phyloP scores from a whole-genome alignment of 2,888 invertebrate genomes.

The Diadegma fenestrale region DNA sequence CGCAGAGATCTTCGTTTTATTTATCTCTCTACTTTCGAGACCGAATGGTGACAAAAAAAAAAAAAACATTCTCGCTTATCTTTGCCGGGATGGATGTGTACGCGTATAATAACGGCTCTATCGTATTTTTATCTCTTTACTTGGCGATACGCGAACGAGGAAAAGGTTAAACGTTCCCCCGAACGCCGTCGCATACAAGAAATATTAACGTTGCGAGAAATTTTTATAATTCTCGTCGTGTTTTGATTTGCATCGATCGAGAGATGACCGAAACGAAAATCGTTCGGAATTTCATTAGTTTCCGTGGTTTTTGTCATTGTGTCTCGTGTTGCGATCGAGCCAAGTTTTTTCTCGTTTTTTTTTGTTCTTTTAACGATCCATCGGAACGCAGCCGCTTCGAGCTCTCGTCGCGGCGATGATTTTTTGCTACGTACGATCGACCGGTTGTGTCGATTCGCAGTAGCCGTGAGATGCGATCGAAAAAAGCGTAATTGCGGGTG shows the following conservation, averaged over 20 bases:
- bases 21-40: constrained; percentile 28
- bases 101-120: constrained; percentile 6
- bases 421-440: not conserved
- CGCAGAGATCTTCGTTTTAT: constrained; percentile 30
- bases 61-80: not conserved
- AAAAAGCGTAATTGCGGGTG: constrained; percentile 19
- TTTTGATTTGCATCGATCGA: constrained; percentile 14
- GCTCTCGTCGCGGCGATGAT: not conserved
- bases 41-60: constrained; percentile 6
- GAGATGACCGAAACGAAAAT: not conserved
- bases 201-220: not conserved
- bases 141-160: constrained; percentile 8
- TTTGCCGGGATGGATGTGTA: not conserved
- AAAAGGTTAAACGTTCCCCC: constrained; percentile 19
- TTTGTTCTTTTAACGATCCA: not conserved
- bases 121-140: constrained; percentile 37
- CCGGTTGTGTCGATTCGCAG: not conserved
- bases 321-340: not conserved
- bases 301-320: not conserved
- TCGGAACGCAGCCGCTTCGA: not conserved
- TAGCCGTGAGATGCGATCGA: not conserved
- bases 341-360: too few relatives aligned
- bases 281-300: not conserved
- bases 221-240: not conserved
- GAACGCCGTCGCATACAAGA: not conserved